Evolutionary conservation across 1,140 invertebrate genomes (phyloP).

Genomic region (Drosophila kanapiae): DNA sequence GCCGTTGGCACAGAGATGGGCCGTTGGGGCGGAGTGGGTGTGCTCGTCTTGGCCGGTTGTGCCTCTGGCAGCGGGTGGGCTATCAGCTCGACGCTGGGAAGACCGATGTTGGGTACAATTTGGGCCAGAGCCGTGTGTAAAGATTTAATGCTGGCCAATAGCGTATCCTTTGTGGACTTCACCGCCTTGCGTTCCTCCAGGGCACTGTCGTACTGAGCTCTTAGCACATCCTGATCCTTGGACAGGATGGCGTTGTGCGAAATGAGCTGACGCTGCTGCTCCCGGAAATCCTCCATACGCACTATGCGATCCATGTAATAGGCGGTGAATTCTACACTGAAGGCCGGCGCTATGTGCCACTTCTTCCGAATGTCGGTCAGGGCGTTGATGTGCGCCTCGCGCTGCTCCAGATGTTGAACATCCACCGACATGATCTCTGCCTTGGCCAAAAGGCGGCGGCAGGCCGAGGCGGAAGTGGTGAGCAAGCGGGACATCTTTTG

Average conservation of each 20-base stretch:
- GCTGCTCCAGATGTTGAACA: slow-evolving; percentile 90
- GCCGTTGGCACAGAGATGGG: slow-evolving; percentile 91
- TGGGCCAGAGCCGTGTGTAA: slow-evolving; percentile 35
- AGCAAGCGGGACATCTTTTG: slow-evolving; percentile 97
- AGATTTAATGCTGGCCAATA: slow-evolving; percentile 29
- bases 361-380: slow-evolving; percentile 95
- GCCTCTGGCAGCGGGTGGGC: slow-evolving; percentile 67
- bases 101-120: slow-evolving; percentile 87
- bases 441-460: slow-evolving; percentile 93
- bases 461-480: slow-evolving; percentile 95
- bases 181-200: slow-evolving; percentile 67
- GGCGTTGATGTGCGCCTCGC: slow-evolving; percentile 92
- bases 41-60: slow-evolving; percentile 53
- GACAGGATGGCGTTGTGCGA: slow-evolving; percentile 90
- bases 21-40: slow-evolving; percentile 68
- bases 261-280: slow-evolving; percentile 90
- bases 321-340: slow-evolving; percentile 96
- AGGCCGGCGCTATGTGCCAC: slow-evolving; percentile 96
- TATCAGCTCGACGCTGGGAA: slow-evolving; percentile 86
- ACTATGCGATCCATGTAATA: slow-evolving; percentile 96
- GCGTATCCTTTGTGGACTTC: slow-evolving; percentile 49
- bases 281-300: slow-evolving; percentile 91
- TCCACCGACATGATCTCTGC: slow-evolving; percentile 96
- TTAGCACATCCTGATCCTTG: slow-evolving; percentile 90
- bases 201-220: slow-evolving; percentile 92